Conservation (phyloP, 2,113 vertebrate genomes). For the Tragelaphus imberbis region DNA sequence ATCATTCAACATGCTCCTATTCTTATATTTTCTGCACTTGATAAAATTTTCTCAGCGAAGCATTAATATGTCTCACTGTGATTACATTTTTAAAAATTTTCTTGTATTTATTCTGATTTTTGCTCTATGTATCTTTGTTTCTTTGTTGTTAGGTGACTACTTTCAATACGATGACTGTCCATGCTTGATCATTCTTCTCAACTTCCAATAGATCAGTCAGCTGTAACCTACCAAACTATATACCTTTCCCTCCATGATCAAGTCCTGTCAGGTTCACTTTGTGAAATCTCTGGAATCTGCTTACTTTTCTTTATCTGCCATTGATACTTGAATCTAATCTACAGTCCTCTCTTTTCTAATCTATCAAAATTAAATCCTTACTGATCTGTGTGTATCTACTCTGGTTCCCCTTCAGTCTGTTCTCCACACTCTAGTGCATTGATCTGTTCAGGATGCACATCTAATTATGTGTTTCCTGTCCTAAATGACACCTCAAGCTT, state of each 20-base stretch:
- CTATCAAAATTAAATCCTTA: neutral
- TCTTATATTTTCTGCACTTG: neutral
- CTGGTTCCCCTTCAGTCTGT: neutral
- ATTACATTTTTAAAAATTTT: neutral
- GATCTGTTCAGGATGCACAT: neutral
- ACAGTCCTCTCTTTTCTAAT: neutral
- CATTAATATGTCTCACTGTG: neutral
- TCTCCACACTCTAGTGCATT: neutral
- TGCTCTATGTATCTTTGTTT: neutral
- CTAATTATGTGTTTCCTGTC: neutral
- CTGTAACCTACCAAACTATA: neutral
- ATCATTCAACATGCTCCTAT: neutral
- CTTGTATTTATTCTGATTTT: neutral
- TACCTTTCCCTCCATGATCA: neutral
- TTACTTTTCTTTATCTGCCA: neutral
- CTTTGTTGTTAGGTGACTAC: neutral
- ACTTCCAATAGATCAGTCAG: neutral
- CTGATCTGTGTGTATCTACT: neutral
- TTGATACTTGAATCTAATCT: neutral
- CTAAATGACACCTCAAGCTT: neutral
- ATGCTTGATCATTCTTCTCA: neutral
- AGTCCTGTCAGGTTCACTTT: neutral
- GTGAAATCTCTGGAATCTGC: neutral
- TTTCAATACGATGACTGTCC: neutral
- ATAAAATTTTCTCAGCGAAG: neutral